Percentiles rank a stretch among this genome's conserved stretches.
Evolutionary conservation across 23 tunicate species (phyloP).

Genomic region (Ascidia mentula): DNA sequence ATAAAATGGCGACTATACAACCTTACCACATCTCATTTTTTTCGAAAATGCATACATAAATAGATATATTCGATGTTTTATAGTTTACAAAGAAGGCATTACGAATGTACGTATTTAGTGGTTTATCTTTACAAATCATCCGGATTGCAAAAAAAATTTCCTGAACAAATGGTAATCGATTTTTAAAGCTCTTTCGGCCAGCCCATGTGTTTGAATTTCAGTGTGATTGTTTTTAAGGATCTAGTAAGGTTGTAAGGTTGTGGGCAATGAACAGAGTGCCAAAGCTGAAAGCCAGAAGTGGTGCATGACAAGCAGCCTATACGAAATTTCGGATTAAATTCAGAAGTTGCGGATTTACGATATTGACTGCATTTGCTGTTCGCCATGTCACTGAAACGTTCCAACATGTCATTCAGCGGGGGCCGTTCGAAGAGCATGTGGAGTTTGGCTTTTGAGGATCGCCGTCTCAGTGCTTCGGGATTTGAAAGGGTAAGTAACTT

Average conservation of each 20-base stretch:
- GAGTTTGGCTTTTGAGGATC: conserved; percentile 42
- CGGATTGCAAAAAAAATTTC: too few species aligned
- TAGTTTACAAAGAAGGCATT: too few species aligned
- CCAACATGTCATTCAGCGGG: conserved; percentile 14
- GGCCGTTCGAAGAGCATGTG: conserved; percentile 69
- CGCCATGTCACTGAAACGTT: conserved; percentile 2
- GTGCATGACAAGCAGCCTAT: not conserved
- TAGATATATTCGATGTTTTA: too few species aligned
- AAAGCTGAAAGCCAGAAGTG: not conserved
- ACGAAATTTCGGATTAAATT: not conserved
- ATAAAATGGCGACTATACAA: too few species aligned
- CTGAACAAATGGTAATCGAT: too few species aligned
- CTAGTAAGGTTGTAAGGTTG: not conserved
- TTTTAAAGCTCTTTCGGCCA: too few species aligned
- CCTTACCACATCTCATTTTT: too few species aligned
- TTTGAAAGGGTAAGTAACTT: not conserved
- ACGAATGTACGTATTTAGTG: too few species aligned
- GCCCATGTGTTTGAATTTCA: too few species aligned
- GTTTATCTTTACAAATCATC: too few species aligned
- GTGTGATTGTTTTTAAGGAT: not conserved
- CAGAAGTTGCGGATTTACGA: not conserved
- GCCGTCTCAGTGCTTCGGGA: not conserved
- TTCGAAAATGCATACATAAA: too few species aligned
- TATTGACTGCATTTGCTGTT: too few species aligned
- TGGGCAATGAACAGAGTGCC: not conserved